Evolutionary conservation across 2,113 vertebrate genomes (phyloP).

Genomic region (Carassius auratus): DNA sequence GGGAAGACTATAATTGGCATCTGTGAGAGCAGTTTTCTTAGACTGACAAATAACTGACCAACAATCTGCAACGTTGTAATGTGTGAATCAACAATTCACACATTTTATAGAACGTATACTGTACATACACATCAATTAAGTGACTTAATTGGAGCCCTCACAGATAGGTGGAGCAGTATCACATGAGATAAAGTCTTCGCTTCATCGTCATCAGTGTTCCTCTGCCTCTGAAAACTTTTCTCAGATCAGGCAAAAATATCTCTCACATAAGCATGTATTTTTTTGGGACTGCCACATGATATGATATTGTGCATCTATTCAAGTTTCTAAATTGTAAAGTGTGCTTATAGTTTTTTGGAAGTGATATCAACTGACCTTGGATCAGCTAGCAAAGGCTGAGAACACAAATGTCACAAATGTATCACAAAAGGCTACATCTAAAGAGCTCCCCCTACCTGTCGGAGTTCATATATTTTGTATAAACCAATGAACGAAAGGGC

Average conservation of each 20-base stretch:
- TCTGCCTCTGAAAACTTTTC: conserved; percentile 11
- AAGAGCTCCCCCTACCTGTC: conserved; percentile 78
- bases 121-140: conserved; percentile 75
- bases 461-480: conserved; percentile 68
- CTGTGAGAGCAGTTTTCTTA: conserved; percentile 44
- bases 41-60: conserved; percentile 28
- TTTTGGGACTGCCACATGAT: neutral
- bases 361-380: neutral
- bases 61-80: conserved; percentile 8
- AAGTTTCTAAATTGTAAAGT: neutral
- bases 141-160: conserved; percentile 73
- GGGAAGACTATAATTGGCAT: conserved; percentile 21
- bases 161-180: conserved; percentile 44
- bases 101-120: conserved; percentile 65
- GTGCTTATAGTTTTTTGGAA: neutral
- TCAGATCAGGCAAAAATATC: neutral
- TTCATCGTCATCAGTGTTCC: neutral
- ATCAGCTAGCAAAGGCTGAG: conserved; percentile 15
- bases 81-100: conserved; percentile 67
- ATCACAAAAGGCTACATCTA: conserved; percentile 64
- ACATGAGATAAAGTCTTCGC: neutral
- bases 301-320: neutral
- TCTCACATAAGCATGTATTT: conserved; percentile 2
- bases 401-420: neutral
- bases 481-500: conserved; percentile 69